Base-by-base conservation (phyloP, 2,888 invertebrate species). In the Eupithecia abbreviata region DNA sequence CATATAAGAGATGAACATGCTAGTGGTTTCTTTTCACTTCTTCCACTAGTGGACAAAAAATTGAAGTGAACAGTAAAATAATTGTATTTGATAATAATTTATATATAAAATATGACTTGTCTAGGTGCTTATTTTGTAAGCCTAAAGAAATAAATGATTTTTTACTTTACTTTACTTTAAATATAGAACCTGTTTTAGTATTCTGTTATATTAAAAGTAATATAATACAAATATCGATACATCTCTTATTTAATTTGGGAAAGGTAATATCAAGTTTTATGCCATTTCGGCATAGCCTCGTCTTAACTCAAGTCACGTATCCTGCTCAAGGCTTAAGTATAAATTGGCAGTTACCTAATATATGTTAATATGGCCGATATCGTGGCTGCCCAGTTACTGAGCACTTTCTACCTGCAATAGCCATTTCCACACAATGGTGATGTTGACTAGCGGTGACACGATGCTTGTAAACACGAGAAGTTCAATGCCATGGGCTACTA, bases 381-480 rank as follows among this genome's bases (percentile, higher is more conserved):
- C 90, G 91, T 90, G 90, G 85, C 84, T 87, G 89, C 85, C 88
- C 89, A 90, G 89, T 91, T 91, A 91, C 89, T 88, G 85, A 79
- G 79, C 84, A 92, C 93, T 93, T 93, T 93, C 93, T 90, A 91
- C 89, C 80, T 84, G 83, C 80, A 80, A 84, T 82, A 81, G 83
- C 82, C 85, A 90, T 91, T 92, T 90, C 87, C 91, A 93, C 92
- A 93, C 91, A 93, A 92, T 92, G 84, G 85, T 87, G 85, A 87
- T 86, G 88, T 89, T 88, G 86, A 85, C 82, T 85, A 85, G 84
- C 82, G 80, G 51, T 69, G 74, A 84, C 83, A 83, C 83, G 82
- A 82, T 81, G 79, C 76, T 75, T 78, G 75, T 74, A 73, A 76
- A 80, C 80, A 80, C 70, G 65, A 74, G 71, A 78, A 75, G 70